Evolutionary conservation across 2,797 vertebrate genomes (phyloP).

Genomic region (Sandelia bainsii): DNA sequence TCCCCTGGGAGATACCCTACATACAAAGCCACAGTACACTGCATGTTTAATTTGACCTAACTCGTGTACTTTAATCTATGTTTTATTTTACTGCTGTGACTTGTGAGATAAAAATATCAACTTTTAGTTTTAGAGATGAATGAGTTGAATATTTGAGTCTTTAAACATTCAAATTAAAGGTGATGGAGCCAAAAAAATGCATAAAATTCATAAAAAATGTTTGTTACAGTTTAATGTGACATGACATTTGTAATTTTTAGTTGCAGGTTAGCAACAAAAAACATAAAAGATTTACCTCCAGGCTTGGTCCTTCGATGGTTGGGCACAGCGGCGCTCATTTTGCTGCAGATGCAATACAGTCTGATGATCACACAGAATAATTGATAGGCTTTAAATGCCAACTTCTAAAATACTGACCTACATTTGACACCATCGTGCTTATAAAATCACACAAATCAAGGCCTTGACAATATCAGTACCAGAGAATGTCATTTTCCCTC

Average conservation of each 20-base stretch:
- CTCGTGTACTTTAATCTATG: neutral
- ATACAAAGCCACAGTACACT: neutral
- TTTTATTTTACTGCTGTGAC: neutral
- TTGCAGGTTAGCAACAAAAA: too few species aligned
- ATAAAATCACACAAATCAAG: neutral
- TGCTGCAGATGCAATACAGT: slow-evolving; percentile 24
- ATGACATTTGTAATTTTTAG: neutral
- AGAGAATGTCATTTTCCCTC: too few species aligned
- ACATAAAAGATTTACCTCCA: slow-evolving; percentile 67
- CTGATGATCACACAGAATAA: slow-evolving; percentile 6
- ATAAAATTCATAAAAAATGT: neutral
- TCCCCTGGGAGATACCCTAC: neutral
- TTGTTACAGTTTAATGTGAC: neutral
- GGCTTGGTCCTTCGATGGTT: slow-evolving; percentile 83
- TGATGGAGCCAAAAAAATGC: neutral
- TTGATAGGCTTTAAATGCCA: neutral
- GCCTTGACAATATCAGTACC: neutral
- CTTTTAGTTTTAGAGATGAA: neutral
- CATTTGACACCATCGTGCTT: neutral
- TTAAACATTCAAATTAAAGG: neutral
- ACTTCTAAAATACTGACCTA: neutral
- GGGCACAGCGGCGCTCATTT: slow-evolving; percentile 77
- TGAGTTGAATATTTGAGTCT: neutral
- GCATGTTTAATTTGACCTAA: neutral
- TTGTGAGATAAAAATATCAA: neutral